Percentiles rank a stretch among this genome's conserved stretches.
phyloP scores from a whole-genome alignment of 2,113 vertebrate species.

The Chitala chitala region DNA sequence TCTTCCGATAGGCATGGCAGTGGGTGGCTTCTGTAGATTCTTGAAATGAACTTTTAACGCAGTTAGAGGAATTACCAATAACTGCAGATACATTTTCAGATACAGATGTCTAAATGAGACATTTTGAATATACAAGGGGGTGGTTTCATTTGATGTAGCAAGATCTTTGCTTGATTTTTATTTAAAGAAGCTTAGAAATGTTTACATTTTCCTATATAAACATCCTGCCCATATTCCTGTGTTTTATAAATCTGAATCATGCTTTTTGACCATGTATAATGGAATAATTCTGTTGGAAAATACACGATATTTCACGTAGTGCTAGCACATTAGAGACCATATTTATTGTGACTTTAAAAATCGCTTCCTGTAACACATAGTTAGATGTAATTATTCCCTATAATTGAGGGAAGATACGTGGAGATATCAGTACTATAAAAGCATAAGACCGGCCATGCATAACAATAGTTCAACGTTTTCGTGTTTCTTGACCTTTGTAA shows the following conservation, averaged over 20 bases:
- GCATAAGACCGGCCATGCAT: too few species aligned
- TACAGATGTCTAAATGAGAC: conserved; percentile 35
- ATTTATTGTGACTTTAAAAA: too few species aligned
- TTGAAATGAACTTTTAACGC: conserved; percentile 19
- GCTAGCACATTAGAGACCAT: background rate
- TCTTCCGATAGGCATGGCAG: conserved; percentile 35
- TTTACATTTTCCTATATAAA: conserved; percentile 94
- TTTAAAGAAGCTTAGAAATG: conserved; percentile 87
- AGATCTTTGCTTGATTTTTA: conserved; percentile 78
- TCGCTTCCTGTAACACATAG: too few species aligned
- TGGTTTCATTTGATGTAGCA: conserved; percentile 71
- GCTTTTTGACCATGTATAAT: conserved; percentile 44
- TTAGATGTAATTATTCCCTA: too few species aligned
- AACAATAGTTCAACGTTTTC: too few species aligned
- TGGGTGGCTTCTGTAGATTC: conserved; percentile 20
- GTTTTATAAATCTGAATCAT: conserved; percentile 66
- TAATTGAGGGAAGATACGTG: too few species aligned
- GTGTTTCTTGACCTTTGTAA: background rate
- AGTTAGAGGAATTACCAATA: conserved; percentile 19
- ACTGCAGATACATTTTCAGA: conserved; percentile 27
- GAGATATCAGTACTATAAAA: too few species aligned
- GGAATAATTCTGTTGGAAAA: background rate
- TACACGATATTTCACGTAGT: background rate
- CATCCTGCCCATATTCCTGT: conserved; percentile 88
- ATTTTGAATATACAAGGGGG: conserved; percentile 53